phyloP scores from a whole-genome alignment of 2,797 vertebrate species.

The Antennarius maculatus region DNA sequence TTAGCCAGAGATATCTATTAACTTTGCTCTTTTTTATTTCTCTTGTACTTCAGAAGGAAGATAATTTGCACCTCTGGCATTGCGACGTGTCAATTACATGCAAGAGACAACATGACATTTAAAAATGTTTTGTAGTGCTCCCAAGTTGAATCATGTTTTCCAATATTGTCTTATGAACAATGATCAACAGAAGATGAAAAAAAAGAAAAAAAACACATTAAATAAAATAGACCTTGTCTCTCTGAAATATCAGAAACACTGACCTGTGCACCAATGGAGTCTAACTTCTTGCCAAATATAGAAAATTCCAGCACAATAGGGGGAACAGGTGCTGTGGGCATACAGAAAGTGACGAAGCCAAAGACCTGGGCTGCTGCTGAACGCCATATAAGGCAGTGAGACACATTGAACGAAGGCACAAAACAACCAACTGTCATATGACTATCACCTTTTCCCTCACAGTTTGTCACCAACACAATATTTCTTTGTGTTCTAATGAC shows the following conservation, averaged over 20 bases:
- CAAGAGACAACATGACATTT: slow-evolving; percentile 67
- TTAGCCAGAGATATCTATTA: slow-evolving; percentile 80
- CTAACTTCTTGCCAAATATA: slow-evolving; percentile 84
- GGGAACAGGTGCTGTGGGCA: slow-evolving; percentile 83
- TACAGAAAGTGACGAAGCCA: slow-evolving; percentile 72
- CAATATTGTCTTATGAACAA: slow-evolving; percentile 54
- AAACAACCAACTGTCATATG: slow-evolving; percentile 67
- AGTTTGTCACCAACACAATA: slow-evolving; percentile 10
- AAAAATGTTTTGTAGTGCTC: slow-evolving; percentile 64
- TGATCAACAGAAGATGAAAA: slow-evolving; percentile 7
- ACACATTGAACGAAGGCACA: slow-evolving; percentile 64
- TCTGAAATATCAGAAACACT: slow-evolving; percentile 51
- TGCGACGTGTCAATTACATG: slow-evolving; percentile 66
- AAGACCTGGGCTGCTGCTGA: slow-evolving; percentile 71
- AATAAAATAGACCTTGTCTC: slow-evolving; percentile 32
- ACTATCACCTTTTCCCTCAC: slow-evolving; percentile 35
- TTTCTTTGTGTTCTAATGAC: neutral
- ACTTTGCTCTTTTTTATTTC: slow-evolving; percentile 75
- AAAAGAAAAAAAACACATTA: slow-evolving; percentile 12
- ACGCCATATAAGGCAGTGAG: slow-evolving; percentile 82
- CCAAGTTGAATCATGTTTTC: slow-evolving; percentile 65
- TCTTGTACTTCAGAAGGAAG: slow-evolving; percentile 60
- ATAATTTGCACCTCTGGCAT: slow-evolving; percentile 65
- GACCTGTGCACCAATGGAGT: slow-evolving; percentile 68
- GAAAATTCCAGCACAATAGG: slow-evolving; percentile 84